phyloP scores from a whole-genome alignment of 1,140 invertebrate genomes.

The Matsumurasca onukii region DNA sequence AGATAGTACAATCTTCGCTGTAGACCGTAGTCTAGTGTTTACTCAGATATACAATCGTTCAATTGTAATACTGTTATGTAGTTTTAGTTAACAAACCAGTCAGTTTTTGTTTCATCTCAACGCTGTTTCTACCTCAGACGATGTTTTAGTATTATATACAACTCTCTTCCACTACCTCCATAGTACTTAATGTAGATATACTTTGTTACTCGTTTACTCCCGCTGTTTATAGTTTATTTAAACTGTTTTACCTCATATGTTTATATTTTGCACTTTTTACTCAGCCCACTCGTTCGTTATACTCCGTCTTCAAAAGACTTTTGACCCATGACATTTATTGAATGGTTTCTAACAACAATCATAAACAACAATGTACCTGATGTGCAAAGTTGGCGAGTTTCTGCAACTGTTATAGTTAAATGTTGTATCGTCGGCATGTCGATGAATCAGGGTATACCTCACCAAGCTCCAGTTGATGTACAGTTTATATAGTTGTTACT shows the following conservation, averaged over 20 bases:
- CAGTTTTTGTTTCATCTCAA: too few species aligned
- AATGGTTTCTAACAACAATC: not conserved
- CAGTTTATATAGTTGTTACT: slow-evolving; percentile 12
- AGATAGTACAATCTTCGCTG: too few species aligned
- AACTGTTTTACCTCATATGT: slow-evolving; percentile 2
- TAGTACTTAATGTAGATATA: not conserved
- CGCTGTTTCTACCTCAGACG: too few species aligned
- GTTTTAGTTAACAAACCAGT: too few species aligned
- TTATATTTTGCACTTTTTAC: slow-evolving; percentile 12
- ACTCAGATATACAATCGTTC: too few species aligned
- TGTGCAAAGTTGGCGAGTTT: not conserved
- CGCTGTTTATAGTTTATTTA: slow-evolving; percentile 13
- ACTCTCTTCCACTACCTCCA: slow-evolving; percentile 4
- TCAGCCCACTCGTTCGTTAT: not conserved
- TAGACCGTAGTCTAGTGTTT: too few species aligned
- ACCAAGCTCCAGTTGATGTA: not conserved
- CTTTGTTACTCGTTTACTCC: slow-evolving; percentile 13
- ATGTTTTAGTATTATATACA: too few species aligned
- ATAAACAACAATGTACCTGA: slow-evolving; percentile 21
- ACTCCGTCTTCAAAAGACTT: not conserved
- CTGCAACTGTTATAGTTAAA: not conserved
- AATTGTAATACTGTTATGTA: too few species aligned
- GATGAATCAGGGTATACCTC: slow-evolving; percentile 12
- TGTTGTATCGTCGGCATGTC: not conserved
- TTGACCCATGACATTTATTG: not conserved